Evolutionary conservation across 2,113 vertebrate genomes (phyloP), one percentile per base, ranked within the genome.

Genomic region (Lathamus discolor): DNA sequence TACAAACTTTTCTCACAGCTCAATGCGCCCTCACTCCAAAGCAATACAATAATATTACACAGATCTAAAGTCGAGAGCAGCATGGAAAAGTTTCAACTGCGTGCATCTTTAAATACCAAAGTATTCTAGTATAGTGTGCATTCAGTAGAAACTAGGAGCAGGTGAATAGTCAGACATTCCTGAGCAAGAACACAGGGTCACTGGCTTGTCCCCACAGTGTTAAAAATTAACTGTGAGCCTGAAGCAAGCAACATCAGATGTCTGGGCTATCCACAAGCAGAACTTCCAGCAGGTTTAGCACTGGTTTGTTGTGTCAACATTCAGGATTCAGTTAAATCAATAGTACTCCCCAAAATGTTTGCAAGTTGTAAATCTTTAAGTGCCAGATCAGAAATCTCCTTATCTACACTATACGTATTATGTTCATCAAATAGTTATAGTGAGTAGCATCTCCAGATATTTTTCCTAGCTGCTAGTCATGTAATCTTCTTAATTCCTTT

Each of bases 211-310:
- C 86, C 46, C 35, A 33, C 15, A 27, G 14, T 19, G 92, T 97
- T 94, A 93, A 95, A 87, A 86, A 95, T 95, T 95, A 95, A 92
- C 91, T 27, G 27, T 17, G 39, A 17, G 14, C 35, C 43, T 20
- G 19, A 88, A 86, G 51, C 29, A 89, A 86, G 77, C 55, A 69
- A 66, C 48, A 72, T 88, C 44, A 63, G 85, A 78, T 68, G 31
- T 55, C 83, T 54, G n/a, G 73, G 73, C 54, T 92, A 48, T 19
- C 83, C 62, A 67, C 35, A 68, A 39, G 48, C 33, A 93, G 80
- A 92, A 93, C 48, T 79, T 90, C 10, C 3, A 55, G 35, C 16
- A 1, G 3, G 86, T 92, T 82, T 51, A 78, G 44, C 19, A 33
- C 44, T 55, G 73, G 17, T 51, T 90, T 90, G 25, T 84, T 46